Evolutionary conservation across 2,797 vertebrate species (phyloP).

Genomic region (Parotocinclus haroldoi): DNA sequence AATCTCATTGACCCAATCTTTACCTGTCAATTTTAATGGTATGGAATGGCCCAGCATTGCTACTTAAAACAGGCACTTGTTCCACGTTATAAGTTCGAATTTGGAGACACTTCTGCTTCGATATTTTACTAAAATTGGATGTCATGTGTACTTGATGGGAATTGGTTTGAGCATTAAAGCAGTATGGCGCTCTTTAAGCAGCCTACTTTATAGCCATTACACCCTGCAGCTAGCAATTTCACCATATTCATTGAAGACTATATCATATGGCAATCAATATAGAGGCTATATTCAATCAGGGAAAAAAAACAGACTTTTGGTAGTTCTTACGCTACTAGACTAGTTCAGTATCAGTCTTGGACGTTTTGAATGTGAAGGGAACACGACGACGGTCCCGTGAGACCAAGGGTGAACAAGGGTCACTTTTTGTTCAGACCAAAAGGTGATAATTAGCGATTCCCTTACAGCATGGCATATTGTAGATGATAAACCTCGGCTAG

Average conservation of each 20-base stretch:
- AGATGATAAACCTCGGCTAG: conserved; percentile 36
- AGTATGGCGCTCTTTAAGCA: conserved; percentile 24
- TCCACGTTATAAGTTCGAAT: conserved; percentile 3
- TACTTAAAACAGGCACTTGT: conserved; percentile 28
- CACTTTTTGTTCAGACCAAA: conserved; percentile 34
- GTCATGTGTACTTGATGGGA: conserved; percentile 24
- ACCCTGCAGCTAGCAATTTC: conserved; percentile 23
- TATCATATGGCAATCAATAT: conserved; percentile 27
- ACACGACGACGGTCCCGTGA: conserved; percentile 16
- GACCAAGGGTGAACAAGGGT: conserved; percentile 2
- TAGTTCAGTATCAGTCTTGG: conserved; percentile 8
- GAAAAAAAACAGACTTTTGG: conserved; percentile 7
- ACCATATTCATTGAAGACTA: conserved; percentile 15
- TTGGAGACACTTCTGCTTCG: conserved; percentile 22
- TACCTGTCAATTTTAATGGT: conserved; percentile 61
- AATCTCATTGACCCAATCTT: conserved; percentile 70
- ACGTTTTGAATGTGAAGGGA: conserved; percentile 14
- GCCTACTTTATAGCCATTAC: conserved; percentile 13
- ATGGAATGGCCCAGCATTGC: conserved; percentile 34
- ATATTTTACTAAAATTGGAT: conserved; percentile 26
- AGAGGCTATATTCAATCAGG: conserved; percentile 24
- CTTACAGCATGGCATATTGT: conserved; percentile 40
- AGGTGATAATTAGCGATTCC: conserved; percentile 44
- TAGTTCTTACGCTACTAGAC: conserved; percentile 16
- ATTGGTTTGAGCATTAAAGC: conserved; percentile 24